Conservation (phyloP, 1,140 invertebrate genomes). For the Leptinotarsa lineolata region DNA sequence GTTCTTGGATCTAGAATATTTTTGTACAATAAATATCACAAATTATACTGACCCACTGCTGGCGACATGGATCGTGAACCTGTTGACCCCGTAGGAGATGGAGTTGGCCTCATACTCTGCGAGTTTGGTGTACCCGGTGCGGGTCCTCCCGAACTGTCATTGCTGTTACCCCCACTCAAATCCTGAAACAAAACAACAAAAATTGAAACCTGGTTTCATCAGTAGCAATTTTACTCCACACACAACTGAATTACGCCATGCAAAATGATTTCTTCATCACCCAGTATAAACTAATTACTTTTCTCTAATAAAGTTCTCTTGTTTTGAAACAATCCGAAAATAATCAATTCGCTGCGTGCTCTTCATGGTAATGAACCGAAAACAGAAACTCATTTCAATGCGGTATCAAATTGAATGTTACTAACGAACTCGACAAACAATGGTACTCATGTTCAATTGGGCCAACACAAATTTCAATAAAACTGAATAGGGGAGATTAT, state of each 20-base stretch:
- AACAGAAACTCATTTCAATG: no score
- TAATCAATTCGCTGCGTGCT: no score
- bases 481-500: not conserved
- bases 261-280: no score
- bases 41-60: constrained; percentile 79
- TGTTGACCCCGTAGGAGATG: constrained; percentile 89
- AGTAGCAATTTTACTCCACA: no score
- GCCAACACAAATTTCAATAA: not conserved
- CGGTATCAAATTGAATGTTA: no score
- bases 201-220: no score
- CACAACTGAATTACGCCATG: no score
- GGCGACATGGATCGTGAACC: constrained; percentile 95
- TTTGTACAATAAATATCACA: not conserved
- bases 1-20: not conserved
- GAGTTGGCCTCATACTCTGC: constrained; percentile 86
- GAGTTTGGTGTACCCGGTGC: constrained; percentile 74
- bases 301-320: no score
- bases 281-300: no score
- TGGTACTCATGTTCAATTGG: not conserved
- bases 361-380: no score
- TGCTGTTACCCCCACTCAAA: constrained; percentile 71
- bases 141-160: constrained; percentile 70
- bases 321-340: no score
- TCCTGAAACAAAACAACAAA: constrained; percentile 66
- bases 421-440: not conserved